phyloP scores from a whole-genome alignment of 2,797 vertebrate genomes.

The Menidia menidia region DNA sequence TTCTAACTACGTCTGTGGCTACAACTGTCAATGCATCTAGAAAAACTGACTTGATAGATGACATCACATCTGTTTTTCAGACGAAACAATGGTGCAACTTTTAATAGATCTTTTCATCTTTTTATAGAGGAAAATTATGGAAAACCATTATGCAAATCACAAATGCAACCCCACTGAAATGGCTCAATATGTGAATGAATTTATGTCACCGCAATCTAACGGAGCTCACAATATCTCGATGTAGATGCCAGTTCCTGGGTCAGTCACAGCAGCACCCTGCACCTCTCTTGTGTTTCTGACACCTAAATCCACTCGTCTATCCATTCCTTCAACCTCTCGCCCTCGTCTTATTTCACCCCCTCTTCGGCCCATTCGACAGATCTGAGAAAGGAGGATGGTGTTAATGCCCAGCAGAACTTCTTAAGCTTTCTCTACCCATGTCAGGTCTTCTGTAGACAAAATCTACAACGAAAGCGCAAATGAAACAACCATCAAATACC shows the following conservation, averaged over 20 bases:
- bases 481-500: slow-evolving; percentile 44
- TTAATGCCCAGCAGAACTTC: background rate
- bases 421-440: background rate
- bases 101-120: slow-evolving; percentile 27
- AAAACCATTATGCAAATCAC: background rate
- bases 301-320: slow-evolving; percentile 34
- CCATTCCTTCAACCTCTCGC: slow-evolving; percentile 34
- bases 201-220: background rate
- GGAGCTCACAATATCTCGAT: slow-evolving; percentile 80
- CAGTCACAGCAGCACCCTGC: slow-evolving; percentile 39
- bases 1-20: background rate
- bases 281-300: slow-evolving; percentile 53
- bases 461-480: background rate
- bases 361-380: slow-evolving; percentile 65
- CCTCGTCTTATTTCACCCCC: slow-evolving; percentile 68
- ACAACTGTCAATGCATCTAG: background rate
- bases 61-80: slow-evolving; percentile 4
- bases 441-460: background rate
- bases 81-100: slow-evolving; percentile 13
- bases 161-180: slow-evolving; percentile 1
- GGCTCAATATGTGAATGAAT: slow-evolving; percentile 10
- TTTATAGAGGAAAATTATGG: slow-evolving; percentile 19
- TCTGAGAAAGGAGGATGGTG: slow-evolving; percentile 48
- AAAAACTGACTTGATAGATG: background rate
- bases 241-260: slow-evolving; percentile 79